Conservation (phyloP, 2,797 vertebrate species). For the Carapus acus region DNA sequence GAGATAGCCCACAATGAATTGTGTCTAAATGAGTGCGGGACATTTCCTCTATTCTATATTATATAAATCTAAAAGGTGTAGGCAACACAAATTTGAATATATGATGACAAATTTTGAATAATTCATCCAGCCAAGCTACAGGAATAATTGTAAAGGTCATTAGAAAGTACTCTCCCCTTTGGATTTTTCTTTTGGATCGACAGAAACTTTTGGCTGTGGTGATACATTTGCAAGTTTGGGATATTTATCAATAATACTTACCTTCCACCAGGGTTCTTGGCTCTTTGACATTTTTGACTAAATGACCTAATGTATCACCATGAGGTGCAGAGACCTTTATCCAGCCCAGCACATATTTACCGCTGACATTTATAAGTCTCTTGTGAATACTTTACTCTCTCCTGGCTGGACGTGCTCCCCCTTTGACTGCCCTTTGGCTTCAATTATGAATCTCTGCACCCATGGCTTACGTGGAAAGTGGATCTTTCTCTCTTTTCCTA, state of each 20-base stretch:
- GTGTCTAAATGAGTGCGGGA: too few relatives aligned
- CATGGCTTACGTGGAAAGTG: constrained; percentile 18
- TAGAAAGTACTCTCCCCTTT: too few relatives aligned
- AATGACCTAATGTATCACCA: constrained; percentile 12
- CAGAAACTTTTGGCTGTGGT: too few relatives aligned
- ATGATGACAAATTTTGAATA: too few relatives aligned
- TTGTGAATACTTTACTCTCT: constrained; percentile 46
- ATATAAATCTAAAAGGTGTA: too few relatives aligned
- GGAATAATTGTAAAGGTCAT: too few relatives aligned
- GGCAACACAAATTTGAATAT: too few relatives aligned
- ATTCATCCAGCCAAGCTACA: too few relatives aligned
- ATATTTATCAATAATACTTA: background rate
- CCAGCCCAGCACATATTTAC: constrained; percentile 40
- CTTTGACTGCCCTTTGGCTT: constrained; percentile 51
- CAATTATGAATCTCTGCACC: constrained; percentile 36
- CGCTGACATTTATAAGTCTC: constrained; percentile 58
- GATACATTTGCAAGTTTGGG: too few relatives aligned
- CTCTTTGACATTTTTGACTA: constrained; percentile 7
- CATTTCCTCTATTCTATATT: too few relatives aligned
- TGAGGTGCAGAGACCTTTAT: constrained; percentile 51
- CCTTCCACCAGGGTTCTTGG: background rate
- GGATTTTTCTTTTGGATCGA: too few relatives aligned
- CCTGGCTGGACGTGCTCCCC: constrained; percentile 33
- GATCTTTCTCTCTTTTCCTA: constrained; percentile 11
- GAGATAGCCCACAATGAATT: too few relatives aligned